Conservation (phyloP, 2,113 vertebrate species). For the Hipposideros armiger region DNA sequence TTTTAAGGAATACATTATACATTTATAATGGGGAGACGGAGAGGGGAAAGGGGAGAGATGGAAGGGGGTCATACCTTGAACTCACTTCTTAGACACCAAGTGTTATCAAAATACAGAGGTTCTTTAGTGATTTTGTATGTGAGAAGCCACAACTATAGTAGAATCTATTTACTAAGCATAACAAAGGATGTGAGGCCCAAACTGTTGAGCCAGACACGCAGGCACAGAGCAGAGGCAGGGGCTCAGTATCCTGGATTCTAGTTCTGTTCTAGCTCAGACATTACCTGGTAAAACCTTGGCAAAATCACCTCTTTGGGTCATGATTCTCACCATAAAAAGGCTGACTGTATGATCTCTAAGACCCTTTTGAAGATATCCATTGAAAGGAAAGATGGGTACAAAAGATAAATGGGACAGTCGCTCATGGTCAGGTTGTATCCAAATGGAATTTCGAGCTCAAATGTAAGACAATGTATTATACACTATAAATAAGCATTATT, state of each 20-base stretch:
- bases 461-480: not conserved
- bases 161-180: not conserved
- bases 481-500: not conserved
- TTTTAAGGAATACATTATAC: not conserved
- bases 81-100: not conserved
- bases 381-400: not conserved
- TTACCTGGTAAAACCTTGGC: not conserved
- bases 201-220: not conserved
- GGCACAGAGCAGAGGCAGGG: not conserved
- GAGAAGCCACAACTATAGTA: not conserved
- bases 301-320: not conserved
- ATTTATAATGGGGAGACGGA: not conserved
- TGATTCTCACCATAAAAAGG: not conserved
- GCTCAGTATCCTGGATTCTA: not conserved
- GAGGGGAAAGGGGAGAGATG: no score
- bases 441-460: not conserved
- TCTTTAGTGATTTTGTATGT: not conserved
- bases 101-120: not conserved
- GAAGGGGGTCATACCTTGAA: not conserved
- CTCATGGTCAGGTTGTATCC: not conserved
- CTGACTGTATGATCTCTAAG: not conserved
- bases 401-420: not conserved
- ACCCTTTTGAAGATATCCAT: not conserved
- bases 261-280: not conserved
- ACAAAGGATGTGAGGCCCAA: not conserved